A percentile compares a stretch with the other conserved stretches of the same genome.
These are phyloP conservation scores for Pelecanus crispus DNA, from an alignment of 2,113 vertebrate species.

Conservation along the genomic window DNA sequence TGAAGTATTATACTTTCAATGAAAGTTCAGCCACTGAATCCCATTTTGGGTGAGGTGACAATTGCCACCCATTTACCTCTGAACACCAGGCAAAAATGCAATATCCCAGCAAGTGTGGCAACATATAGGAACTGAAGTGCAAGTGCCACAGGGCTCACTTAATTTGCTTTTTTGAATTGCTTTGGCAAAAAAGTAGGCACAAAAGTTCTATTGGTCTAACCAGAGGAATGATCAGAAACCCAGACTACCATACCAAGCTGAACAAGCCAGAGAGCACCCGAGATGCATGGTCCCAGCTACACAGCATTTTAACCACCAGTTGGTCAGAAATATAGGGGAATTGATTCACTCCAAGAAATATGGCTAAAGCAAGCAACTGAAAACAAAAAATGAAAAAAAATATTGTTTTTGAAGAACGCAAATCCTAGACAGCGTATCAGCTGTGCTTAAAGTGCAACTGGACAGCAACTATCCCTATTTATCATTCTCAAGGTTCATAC, in stretches of 20 bases:
- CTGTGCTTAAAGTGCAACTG: neutral
- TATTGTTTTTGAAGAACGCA: neutral
- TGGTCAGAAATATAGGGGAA: neutral
- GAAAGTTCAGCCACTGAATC: neutral
- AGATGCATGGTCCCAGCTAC: neutral
- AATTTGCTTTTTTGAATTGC: neutral
- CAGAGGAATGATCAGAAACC: neutral
- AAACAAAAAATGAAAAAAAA: neutral
- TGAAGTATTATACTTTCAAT: fast-evolving
- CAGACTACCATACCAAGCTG: neutral
- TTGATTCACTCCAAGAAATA: neutral
- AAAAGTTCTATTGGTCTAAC: neutral
- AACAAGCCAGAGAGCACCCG: neutral
- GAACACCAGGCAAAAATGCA: too few species aligned
- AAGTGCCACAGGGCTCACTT: neutral
- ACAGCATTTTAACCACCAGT: neutral
- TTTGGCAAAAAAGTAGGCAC: neutral
- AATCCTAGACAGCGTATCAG: neutral
- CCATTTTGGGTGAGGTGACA: neutral
- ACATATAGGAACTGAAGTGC: neutral
- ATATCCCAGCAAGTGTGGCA: neutral
- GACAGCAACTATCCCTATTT: neutral
- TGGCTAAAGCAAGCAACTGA: fast-evolving
- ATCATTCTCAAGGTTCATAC: neutral
- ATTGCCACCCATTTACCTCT: neutral